Base-by-base conservation (phyloP, 2,797 vertebrate species). In the Sternarchorhynchus goeldii region DNA sequence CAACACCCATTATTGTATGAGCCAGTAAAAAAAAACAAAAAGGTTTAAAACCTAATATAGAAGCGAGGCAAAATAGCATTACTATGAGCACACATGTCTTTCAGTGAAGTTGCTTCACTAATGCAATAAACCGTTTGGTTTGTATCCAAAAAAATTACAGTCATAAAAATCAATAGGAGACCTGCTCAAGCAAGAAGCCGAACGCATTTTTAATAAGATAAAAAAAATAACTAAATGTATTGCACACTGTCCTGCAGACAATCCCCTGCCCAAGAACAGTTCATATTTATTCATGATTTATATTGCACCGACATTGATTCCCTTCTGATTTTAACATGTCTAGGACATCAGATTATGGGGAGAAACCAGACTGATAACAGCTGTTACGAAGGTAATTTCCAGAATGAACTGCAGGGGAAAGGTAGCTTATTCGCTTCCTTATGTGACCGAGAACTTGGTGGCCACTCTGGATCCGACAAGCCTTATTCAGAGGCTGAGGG, bases 71-170 rank as follows among this genome's bases (percentile, higher is more conserved):
- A 64, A 77, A 64, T 31, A 31, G 55, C 58, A 55, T 63, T 29
- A 21, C 68, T 69, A 32, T 60, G 59, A 71, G 67, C 45, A 56
- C 78, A 62, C 39, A 73, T 67, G 57, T 62, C 20, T 62, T 57
- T 70, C 69, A 25, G 12, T 75, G 71, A 58, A 71, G 76, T 31
- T 16, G 29, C 60, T 80, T 77, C 76, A 77, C 77, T 77, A 80
- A 82, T 80, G 75, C 64, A 82, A 84, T 80, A 77, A 80, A 80
- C 66, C 25, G 21, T 75, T 75, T 82, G 83, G 75, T 69, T 67
- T 77, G 77, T 34, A 32, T 82, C 74, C 83, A 80, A 71, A 73
- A 74, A 84, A 80, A 76, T 82, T 78, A 82, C 77, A 65, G 69
- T 75, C 59, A 59, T 50, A 56, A 58, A 82, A 80, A 84, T 76